Conservation (phyloP, 2,797 vertebrate genomes). For the Cirrhinus molitorella region DNA sequence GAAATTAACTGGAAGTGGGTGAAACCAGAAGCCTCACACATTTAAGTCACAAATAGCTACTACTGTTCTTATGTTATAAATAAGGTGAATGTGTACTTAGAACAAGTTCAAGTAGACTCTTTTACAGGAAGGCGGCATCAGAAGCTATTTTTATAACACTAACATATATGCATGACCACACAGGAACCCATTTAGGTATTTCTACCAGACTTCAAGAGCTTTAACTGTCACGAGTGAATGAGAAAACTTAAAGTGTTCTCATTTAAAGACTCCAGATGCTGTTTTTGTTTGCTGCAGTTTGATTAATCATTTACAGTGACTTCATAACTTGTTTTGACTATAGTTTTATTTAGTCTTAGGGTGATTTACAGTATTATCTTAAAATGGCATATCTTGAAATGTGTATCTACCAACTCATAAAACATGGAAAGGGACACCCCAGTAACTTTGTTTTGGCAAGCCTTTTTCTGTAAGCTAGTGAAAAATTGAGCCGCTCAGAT, state of each 20-base stretch:
- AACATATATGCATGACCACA: neutral
- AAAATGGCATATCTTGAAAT: no score
- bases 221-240: neutral
- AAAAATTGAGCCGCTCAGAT: no score
- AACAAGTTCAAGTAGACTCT: neutral
- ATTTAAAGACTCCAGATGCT: neutral
- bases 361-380: neutral
- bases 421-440: no score
- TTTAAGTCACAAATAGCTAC: neutral
- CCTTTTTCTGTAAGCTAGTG: no score
- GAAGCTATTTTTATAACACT: neutral
- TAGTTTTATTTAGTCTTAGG: neutral
- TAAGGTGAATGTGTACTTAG: neutral
- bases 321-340: neutral
- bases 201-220: neutral
- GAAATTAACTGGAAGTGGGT: neutral
- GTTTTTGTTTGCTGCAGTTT: neutral
- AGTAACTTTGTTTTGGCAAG: no score
- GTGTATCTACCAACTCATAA: no score
- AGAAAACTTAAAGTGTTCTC: slow-evolving; percentile 2
- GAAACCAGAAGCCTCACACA: neutral
- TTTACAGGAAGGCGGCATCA: neutral
- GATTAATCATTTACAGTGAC: neutral
- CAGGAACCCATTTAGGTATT: slow-evolving; percentile 15
- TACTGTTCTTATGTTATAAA: neutral